Evolutionary conservation across 2,888 invertebrate species (phyloP).

Genomic region (Cosmia trapezina): DNA sequence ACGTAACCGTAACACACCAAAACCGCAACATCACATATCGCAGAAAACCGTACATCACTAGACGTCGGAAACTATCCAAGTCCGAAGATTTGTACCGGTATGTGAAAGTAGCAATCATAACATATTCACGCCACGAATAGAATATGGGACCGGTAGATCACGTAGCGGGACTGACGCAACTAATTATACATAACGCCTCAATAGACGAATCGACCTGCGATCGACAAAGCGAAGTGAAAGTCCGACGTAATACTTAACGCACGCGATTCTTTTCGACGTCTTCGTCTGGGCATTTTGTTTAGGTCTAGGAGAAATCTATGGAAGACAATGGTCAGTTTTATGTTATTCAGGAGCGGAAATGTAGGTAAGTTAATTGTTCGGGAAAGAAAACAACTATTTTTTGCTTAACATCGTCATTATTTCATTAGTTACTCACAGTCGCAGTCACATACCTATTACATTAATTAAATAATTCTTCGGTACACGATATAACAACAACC

Average conservation of each 20-base stretch:
- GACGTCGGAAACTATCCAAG: slow-evolving; percentile 53
- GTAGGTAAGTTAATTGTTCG: background rate
- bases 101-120: slow-evolving; percentile 85
- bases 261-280: slow-evolving; percentile 50
- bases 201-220: slow-evolving; percentile 74
- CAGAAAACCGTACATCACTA: slow-evolving; percentile 41
- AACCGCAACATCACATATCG: slow-evolving; percentile 24
- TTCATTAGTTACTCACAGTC: background rate
- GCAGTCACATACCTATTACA: background rate
- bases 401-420: too few species aligned
- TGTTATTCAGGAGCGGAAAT: background rate
- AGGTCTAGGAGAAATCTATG: slow-evolving; percentile 41
- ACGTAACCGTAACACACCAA: slow-evolving; percentile 20
- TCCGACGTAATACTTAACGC: slow-evolving; percentile 76
- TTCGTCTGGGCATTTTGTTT: slow-evolving; percentile 35
- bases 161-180: slow-evolving; percentile 87
- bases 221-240: slow-evolving; percentile 80
- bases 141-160: slow-evolving; percentile 80
- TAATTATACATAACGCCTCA: slow-evolving; percentile 85
- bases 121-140: slow-evolving; percentile 84
- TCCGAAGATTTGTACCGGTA: slow-evolving; percentile 77
- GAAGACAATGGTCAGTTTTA: slow-evolving; percentile 20
- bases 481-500: background rate
- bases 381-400: background rate
- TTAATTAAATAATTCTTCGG: background rate